These are phyloP conservation scores for Diplodus sargus DNA, from an alignment of 2,797 vertebrate species.

Conservation along the genomic window DNA sequence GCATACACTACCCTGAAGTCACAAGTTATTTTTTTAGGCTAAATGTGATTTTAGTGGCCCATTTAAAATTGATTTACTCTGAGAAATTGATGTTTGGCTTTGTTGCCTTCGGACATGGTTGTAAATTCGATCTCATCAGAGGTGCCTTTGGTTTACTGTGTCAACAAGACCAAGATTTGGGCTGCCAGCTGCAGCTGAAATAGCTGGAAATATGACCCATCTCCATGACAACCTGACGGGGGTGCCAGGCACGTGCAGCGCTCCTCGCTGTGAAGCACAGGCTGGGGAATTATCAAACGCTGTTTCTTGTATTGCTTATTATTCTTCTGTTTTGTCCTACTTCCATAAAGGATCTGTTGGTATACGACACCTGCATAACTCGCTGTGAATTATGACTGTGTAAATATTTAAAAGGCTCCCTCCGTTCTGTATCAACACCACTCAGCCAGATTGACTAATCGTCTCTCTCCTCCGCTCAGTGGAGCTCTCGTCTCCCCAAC, in stretches of 20 bases:
- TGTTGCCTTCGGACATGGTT: conserved; percentile 17
- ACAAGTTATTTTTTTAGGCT: neutral
- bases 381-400: conserved; percentile 78
- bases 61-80: neutral
- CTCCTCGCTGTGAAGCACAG: conserved; percentile 35
- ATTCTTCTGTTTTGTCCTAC: conserved; percentile 58
- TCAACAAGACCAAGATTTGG: conserved; percentile 44
- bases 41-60: neutral
- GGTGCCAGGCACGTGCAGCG: conserved; percentile 56
- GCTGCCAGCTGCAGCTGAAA: conserved; percentile 48
- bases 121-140: conserved; percentile 23
- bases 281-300: conserved; percentile 51
- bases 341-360: conserved; percentile 61
- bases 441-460: conserved; percentile 83
- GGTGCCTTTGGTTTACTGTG: conserved; percentile 33
- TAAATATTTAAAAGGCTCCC: conserved; percentile 86
- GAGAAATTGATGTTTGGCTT: conserved; percentile 17
- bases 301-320: conserved; percentile 50
- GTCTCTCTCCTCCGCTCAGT: conserved; percentile 61
- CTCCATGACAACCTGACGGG: conserved; percentile 69
- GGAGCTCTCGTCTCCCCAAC: conserved; percentile 65
- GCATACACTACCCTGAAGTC: neutral
- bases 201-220: conserved; percentile 65
- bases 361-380: conserved; percentile 75
- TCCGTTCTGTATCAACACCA: conserved; percentile 79